Evolutionary conservation across 2,888 invertebrate species (phyloP), one percentile per base, ranked within the genome.

Genomic region (Lithophane socia): DNA sequence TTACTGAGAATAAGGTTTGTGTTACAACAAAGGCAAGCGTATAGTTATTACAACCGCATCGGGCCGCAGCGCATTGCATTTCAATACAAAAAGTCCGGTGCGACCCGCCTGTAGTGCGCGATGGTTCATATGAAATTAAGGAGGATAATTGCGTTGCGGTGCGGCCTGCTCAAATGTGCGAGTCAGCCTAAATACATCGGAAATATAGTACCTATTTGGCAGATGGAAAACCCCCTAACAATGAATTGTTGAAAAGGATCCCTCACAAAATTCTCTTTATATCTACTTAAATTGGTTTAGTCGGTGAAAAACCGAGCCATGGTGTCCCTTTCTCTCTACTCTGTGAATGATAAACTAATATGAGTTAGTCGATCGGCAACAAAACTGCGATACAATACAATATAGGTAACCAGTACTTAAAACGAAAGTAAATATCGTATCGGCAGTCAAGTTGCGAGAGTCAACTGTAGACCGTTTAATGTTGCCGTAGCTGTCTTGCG

Each of bases 351-450:
- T 66, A 37, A 37, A 52, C 29, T 67, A n/a, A 18, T n/a, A n/a
- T 10, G 13, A 68, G 9, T 16, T n/a, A n/a, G 16, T 64, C 9
- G 42, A 16, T 16, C 42, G 64, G 42, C n/a, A n/a, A 42, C 8
- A 44, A 37, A 67, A n/a, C 21, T 56, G 56, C 54, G 9, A 13
- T 67, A 52, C 2, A 29, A 9, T 67, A 37, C 21, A 21, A 16
- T 21, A 56, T 21, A 29, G 13, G 24, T 21, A 49, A 9, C 16
- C 21, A 21, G 58, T 37, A 68, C 58, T 16, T 52, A 21, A 24
- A 74, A 60, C 12, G 37, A 75, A 66, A 49, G 60, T 42, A 61
- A 67, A 18, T 49, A 60, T 47, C 37, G 29, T 69, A 83, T 83
- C 68, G 13, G 24, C 52, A 54, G 56, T n/a, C n/a, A 66, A 66